These are phyloP conservation scores for Holacanthus passer DNA, from an alignment of 2,113 vertebrate genomes.

Conservation along the genomic window DNA sequence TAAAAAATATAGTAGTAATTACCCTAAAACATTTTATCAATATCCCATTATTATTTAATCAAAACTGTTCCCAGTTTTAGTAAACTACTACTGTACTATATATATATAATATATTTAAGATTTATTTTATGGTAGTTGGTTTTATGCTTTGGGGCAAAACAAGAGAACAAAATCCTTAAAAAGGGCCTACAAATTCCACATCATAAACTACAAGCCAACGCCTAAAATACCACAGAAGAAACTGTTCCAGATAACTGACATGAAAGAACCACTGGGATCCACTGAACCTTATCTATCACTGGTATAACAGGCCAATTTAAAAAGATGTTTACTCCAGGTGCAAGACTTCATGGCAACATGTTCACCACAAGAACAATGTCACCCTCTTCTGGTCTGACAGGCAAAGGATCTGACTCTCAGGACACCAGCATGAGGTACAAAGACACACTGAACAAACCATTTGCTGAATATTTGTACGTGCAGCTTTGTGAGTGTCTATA, in stretches of 20 bases:
- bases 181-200: not conserved
- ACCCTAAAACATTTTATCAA: not conserved
- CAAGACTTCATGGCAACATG: not conserved
- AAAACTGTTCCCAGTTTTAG: not conserved
- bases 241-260: not conserved
- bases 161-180: not conserved
- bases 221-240: constrained; percentile 3
- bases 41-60: not conserved
- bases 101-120: too few species aligned
- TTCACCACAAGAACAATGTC: constrained; percentile 37
- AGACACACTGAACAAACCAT: not conserved
- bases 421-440: not conserved
- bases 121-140: not conserved
- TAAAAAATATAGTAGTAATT: not conserved
- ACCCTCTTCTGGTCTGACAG: constrained; percentile 66
- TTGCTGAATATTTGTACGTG: not conserved
- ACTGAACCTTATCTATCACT: not conserved
- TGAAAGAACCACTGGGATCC: not conserved
- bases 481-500: not conserved
- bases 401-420: constrained; percentile 2
- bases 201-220: not conserved
- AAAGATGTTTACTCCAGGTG: constrained; percentile 20
- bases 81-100: not conserved
- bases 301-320: not conserved
- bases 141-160: constrained; percentile 2